phyloP scores from a whole-genome alignment of 2,113 vertebrate species.

The Pongo abelii region DNA sequence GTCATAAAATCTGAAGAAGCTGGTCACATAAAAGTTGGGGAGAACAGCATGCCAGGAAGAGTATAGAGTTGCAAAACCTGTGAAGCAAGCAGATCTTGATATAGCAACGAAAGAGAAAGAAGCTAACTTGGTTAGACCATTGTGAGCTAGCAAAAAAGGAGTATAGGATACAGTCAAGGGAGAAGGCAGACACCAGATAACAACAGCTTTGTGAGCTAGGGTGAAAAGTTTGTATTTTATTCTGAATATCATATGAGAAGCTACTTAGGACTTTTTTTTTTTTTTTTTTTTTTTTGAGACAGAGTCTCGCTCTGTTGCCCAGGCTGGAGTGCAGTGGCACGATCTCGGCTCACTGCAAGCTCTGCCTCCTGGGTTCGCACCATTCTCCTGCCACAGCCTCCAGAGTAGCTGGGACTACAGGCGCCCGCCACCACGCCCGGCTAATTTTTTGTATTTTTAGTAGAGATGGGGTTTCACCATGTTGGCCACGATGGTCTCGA shows the following conservation, averaged over 20 bases:
- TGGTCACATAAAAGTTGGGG: not conserved
- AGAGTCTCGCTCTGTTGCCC: no score
- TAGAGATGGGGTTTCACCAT: no score
- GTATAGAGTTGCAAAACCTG: not conserved
- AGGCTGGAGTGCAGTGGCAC: no score
- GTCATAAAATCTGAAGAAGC: not conserved
- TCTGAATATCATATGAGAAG: not conserved
- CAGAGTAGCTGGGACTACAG: no score
- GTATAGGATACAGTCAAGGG: not conserved
- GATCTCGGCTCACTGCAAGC: no score
- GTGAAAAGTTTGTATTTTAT: not conserved
- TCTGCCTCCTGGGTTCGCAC: no score
- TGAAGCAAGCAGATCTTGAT: not conserved
- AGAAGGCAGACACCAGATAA: not conserved
- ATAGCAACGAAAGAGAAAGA: not conserved
- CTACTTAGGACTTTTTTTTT: not conserved
- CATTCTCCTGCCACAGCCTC: no score
- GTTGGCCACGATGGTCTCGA: no score
- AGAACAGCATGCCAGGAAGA: not conserved
- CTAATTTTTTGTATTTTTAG: no score
- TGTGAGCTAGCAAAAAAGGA: not conserved
- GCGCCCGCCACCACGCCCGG: no score
- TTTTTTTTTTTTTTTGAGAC: no score
- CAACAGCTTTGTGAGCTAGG: not conserved
- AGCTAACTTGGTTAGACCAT: not conserved